Evolutionary conservation across 2,113 vertebrate species (phyloP), one percentile per base, ranked within the genome.

Genomic region (Spea bombifrons): DNA sequence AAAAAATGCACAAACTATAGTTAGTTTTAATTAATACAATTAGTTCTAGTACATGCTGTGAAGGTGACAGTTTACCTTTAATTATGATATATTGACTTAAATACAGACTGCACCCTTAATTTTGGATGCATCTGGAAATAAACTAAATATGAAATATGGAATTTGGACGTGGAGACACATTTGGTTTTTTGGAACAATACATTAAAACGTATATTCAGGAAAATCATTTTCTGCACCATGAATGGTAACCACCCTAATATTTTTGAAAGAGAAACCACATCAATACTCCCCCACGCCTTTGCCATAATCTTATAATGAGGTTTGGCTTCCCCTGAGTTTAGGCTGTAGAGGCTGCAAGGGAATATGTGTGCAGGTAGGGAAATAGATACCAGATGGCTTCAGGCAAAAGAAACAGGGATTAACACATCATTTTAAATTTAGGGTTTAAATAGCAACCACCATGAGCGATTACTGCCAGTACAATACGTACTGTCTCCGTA

Each of bases 231-330:
- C 71, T 72, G 69, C 52, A 66, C 82, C 78, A 83, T 84, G 83
- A 74, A 68, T 71, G 48, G 30, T 72, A 72, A n/a, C 70, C 65
- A 67, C 57, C 16, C 52, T 71, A 78, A 52, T 61, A 75, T 71
- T 15, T 44, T 47, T 46, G 68, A 71, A 83, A 88, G 88, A 86
- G 55, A 66, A 73, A 74, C 71, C 48, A 81, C 50, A 74, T 70
- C 73, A 65, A 0, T 86, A 85, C 87, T 89, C 86, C 88, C 84
- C 88, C 81, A 17, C 57, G 78, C 74, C 82, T 88, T 89, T 66
- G 84, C 71, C 74, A 77, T 85, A 87, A 90, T 71, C 84, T 30
- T 86, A 87, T 90, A 88, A 90, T 86, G 83, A 89, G 83, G 88
- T 89, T 87, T 86, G 85, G 90, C 81, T 88, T 91, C 86, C 86